phyloP scores from a whole-genome alignment of 2,888 invertebrate genomes.

The Hypercompe scribonia region DNA sequence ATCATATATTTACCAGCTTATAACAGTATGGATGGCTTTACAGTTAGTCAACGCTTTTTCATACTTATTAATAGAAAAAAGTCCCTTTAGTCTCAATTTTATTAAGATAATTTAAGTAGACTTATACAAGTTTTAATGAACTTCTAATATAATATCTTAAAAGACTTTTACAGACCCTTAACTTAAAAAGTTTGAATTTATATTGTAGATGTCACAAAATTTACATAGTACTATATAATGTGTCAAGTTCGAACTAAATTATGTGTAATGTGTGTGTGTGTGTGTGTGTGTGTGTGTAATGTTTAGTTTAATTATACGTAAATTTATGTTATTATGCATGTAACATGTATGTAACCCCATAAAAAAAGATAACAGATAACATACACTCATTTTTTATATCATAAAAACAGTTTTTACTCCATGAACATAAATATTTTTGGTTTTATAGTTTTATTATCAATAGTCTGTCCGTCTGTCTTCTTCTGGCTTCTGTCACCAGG shows the following conservation, averaged over 20 bases:
- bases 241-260: not conserved
- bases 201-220: not conserved
- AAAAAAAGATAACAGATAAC: too few relatives aligned
- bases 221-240: not conserved
- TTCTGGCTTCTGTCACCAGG: too few relatives aligned
- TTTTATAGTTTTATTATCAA: too few relatives aligned
- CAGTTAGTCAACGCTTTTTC: not conserved
- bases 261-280: too few relatives aligned
- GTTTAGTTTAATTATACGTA: too few relatives aligned
- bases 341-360: too few relatives aligned
- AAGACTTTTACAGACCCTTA: not conserved
- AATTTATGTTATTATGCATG: too few relatives aligned
- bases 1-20: not conserved
- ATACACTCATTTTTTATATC: too few relatives aligned
- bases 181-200: not conserved
- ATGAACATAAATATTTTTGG: too few relatives aligned
- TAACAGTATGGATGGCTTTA: not conserved
- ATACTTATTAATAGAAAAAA: not conserved
- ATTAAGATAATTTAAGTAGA: not conserved
- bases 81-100: not conserved
- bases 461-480: too few relatives aligned
- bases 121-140: not conserved
- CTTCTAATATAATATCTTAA: not conserved
- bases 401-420: too few relatives aligned
- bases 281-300: too few relatives aligned